A percentile compares a stretch with the other conserved stretches of the same genome.
Conservation (phyloP, 2,797 vertebrate genomes). For the Morus bassanus region DNA sequence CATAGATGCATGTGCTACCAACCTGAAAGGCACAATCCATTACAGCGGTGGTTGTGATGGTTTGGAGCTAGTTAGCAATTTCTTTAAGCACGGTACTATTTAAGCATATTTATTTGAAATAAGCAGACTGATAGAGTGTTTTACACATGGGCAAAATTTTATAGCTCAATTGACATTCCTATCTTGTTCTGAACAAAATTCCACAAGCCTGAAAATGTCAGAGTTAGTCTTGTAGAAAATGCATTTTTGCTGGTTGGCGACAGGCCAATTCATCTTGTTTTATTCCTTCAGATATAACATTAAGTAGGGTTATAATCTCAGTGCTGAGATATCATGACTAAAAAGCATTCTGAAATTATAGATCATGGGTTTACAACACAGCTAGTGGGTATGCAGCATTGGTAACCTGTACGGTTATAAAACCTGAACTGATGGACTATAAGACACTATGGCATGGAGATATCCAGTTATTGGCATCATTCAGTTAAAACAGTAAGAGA, state of each 20-base stretch:
- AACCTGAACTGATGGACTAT: neutral
- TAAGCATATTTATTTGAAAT: neutral
- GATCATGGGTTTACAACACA: neutral
- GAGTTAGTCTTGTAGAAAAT: neutral
- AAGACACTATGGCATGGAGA: neutral
- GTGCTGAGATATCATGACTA: neutral
- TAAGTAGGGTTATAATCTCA: neutral
- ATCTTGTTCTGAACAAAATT: neutral
- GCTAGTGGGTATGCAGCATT: neutral
- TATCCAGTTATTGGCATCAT: neutral
- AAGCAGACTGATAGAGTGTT: neutral
- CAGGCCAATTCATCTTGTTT: neutral
- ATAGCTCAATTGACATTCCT: neutral
- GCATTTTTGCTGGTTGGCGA: neutral
- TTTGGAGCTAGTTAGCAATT: neutral
- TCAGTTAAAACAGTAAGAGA: neutral
- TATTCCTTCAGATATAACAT: neutral
- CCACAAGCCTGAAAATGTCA: neutral
- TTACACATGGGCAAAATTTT: neutral
- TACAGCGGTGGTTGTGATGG: fast-evolving
- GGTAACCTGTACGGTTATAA: neutral
- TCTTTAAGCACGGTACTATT: neutral
- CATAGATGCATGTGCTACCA: neutral
- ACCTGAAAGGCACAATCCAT: neutral
- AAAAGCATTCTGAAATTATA: neutral